These are phyloP conservation scores for Epinephelus coioides DNA, from an alignment of 2,797 vertebrate species.

Conservation along the genomic window DNA sequence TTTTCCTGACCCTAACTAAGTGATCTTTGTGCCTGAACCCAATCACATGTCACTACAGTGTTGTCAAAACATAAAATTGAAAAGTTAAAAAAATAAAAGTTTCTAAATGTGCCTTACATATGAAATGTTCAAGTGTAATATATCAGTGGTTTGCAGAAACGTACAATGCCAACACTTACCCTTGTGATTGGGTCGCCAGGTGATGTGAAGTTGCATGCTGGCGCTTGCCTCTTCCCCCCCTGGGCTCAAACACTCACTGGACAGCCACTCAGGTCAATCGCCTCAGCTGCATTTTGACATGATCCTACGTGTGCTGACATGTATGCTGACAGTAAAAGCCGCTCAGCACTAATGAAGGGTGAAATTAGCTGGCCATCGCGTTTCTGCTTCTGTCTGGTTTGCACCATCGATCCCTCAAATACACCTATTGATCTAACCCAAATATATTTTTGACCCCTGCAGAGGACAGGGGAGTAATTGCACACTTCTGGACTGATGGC, in stretches of 20 bases:
- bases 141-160: too few relatives aligned
- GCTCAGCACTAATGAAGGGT: constrained; percentile 19
- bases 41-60: too few relatives aligned
- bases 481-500: constrained; percentile 42
- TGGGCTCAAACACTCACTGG: neutral
- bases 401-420: constrained; percentile 28
- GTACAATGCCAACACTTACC: too few relatives aligned
- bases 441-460: constrained; percentile 57
- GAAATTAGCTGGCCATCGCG: constrained; percentile 20
- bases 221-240: constrained; percentile 18
- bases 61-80: too few relatives aligned
- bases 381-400: constrained; percentile 19
- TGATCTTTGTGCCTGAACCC: too few relatives aligned
- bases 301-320: constrained; percentile 18
- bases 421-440: constrained; percentile 38
- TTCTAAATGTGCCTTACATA: too few relatives aligned
- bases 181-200: neutral
- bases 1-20: too few relatives aligned
- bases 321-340: constrained; percentile 28
- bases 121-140: too few relatives aligned
- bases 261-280: constrained; percentile 13
- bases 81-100: too few relatives aligned
- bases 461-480: constrained; percentile 60
- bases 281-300: constrained; percentile 14
- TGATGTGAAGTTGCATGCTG: constrained; percentile 16